Conservation (phyloP, 2,113 vertebrate species). For the Mobula hypostoma region DNA sequence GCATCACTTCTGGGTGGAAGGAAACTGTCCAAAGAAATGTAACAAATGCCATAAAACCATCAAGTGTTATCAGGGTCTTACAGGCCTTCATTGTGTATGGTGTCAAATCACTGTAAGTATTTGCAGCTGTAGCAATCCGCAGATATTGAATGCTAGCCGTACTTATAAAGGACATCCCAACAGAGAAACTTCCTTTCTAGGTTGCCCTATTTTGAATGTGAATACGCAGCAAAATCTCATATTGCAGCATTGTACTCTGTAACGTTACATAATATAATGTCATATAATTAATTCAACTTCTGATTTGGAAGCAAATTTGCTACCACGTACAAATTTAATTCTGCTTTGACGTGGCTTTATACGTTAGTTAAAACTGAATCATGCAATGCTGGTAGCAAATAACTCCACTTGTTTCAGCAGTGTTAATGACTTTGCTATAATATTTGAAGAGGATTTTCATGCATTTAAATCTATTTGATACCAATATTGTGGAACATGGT, state of each 20-base stretch:
- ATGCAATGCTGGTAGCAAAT: neutral
- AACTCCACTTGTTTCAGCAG: neutral
- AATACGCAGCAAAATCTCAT: neutral
- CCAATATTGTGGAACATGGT: neutral
- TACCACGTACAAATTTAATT: neutral
- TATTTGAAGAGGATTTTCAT: neutral
- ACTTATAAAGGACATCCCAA: neutral
- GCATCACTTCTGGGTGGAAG: constrained; percentile 93
- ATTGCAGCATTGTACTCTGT: neutral
- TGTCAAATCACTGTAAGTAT: constrained; percentile 90
- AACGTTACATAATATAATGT: neutral
- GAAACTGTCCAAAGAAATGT: constrained; percentile 87
- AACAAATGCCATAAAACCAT: constrained; percentile 93
- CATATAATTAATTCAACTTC: neutral
- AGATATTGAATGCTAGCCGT: neutral
- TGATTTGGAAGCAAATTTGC: neutral
- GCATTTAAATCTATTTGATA: neutral
- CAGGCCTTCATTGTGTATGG: constrained; percentile 90
- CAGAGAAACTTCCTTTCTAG: neutral
- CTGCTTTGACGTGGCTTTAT: neutral
- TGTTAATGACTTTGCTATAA: neutral
- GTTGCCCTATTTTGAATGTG: constrained; percentile 9
- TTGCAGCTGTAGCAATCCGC: constrained; percentile 34
- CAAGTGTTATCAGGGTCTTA: constrained; percentile 91
- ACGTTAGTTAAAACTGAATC: neutral